Percentiles rank a stretch among this genome's conserved stretches.
Conservation (phyloP, 1,140 invertebrate species). For the Calephelis nemesis region DNA sequence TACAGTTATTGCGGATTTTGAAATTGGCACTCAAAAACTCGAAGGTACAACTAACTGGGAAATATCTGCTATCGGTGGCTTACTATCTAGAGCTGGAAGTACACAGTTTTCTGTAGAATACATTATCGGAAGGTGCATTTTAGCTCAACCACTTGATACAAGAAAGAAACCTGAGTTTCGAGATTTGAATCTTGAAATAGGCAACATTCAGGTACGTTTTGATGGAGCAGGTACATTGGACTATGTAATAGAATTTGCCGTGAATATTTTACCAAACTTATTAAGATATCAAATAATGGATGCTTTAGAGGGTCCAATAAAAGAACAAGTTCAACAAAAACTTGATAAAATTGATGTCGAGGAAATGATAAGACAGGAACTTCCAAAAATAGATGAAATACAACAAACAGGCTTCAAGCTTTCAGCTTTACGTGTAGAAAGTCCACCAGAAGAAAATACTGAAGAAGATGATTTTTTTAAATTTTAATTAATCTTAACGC, state of each 20-base stretch:
- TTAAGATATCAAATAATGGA: slow-evolving; percentile 91
- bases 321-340: slow-evolving; percentile 83
- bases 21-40: slow-evolving; percentile 88
- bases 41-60: slow-evolving; percentile 89
- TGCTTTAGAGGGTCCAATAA: slow-evolving; percentile 87
- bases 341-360: slow-evolving; percentile 87
- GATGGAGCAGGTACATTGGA: slow-evolving; percentile 90
- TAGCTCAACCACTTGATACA: slow-evolving; percentile 88
- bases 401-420: slow-evolving; percentile 71
- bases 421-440: slow-evolving; percentile 47
- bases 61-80: slow-evolving; percentile 82
- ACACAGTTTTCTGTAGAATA: slow-evolving; percentile 88
- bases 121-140: slow-evolving; percentile 81
- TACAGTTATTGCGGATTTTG: slow-evolving; percentile 82
- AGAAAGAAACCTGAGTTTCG: slow-evolving; percentile 85
- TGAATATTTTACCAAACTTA: slow-evolving; percentile 90
- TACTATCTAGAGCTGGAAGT: slow-evolving; percentile 85
- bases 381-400: slow-evolving; percentile 82
- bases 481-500: slow-evolving; percentile 37
- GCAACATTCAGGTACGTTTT: slow-evolving; percentile 88
- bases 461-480: slow-evolving; percentile 76
- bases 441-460: slow-evolving; percentile 38
- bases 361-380: slow-evolving; percentile 83
- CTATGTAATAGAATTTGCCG: slow-evolving; percentile 87
- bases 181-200: slow-evolving; percentile 87